Evolutionary conservation across 2,888 invertebrate species (phyloP), one percentile per base, ranked within the genome.

Genomic region (Tromatobia lineatoria): DNA sequence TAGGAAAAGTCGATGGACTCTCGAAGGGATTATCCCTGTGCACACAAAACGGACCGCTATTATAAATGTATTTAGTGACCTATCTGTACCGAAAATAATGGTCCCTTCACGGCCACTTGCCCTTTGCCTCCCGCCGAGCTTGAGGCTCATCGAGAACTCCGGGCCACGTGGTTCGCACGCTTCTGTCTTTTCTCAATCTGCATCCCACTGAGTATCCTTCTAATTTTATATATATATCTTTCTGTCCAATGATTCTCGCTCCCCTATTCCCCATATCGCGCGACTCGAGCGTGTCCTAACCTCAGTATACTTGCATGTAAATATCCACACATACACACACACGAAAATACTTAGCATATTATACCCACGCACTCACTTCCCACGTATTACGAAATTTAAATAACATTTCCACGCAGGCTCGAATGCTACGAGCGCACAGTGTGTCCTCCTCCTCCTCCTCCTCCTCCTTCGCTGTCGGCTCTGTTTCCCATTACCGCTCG

Each of bases 91-190:
- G 34, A 11, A 38, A 13, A n/a, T n/a, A n/a, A 13, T 13, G 34
- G 47, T 25, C 42, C 52, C 76, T 83, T 83, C 80, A 80, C 74
- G 80, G 80, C 77, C 80, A 78, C 80, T 84, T 78, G 80, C 80
- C 83, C 73, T 80, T 83, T 83, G 81, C 82, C 81, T 83, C 84
- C 79, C 74, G 80, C 84, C 77, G 70, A 82, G 80, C 42, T 23
- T 50, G 59, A 3, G 29, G 23, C 18, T 11, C 25, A 42, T 18
- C 57, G 47, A 67, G 57, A 45, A 73, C 18, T n/a, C 34, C 54
- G 25, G 50, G 70, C 87, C 86, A 85, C 86, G 87, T 86, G 86
- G 86, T 87, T 76, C 54, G 85, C 80, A 77, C 74, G 70, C 82
- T 80, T 54, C 66, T 34, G 45, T 2, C 34, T 34, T 34, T 45